Percentiles rank a stretch among this genome's conserved stretches.
Evolutionary conservation across 2,888 invertebrate genomes (phyloP).

Genomic region (Eubasilissa splendida): DNA sequence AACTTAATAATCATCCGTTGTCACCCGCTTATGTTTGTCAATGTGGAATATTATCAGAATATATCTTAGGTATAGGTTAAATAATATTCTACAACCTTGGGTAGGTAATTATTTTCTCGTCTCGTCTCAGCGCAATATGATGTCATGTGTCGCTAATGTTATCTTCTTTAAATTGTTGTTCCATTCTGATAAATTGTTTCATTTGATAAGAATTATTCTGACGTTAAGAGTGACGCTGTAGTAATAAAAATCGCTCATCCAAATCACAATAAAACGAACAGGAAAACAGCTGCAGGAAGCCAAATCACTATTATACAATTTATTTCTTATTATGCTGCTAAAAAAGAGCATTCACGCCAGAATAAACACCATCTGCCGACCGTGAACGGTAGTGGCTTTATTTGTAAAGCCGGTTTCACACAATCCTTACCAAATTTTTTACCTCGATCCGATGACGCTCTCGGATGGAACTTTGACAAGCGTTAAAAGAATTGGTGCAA

Average conservation of each 20-base stretch:
- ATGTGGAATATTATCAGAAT: too few relatives aligned
- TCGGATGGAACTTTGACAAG: slow-evolving; percentile 28
- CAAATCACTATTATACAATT: slow-evolving; percentile 32
- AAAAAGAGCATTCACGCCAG: slow-evolving; percentile 38
- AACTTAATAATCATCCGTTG: too few relatives aligned
- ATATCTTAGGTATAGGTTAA: too few relatives aligned
- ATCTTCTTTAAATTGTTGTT: too few relatives aligned
- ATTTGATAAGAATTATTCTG: too few relatives aligned
- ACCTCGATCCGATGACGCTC: slow-evolving; percentile 13
- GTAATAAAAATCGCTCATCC: slow-evolving; percentile 10
- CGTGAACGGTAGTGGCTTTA: slow-evolving; percentile 21
- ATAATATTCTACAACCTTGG: too few relatives aligned
- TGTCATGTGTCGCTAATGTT: too few relatives aligned
- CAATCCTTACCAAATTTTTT: slow-evolving; percentile 16
- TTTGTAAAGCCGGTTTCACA: slow-evolving; percentile 32
- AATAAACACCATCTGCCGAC: slow-evolving; percentile 33
- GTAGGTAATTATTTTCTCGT: too few relatives aligned
- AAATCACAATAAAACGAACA: slow-evolving; percentile 2
- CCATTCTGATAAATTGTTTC: too few relatives aligned
- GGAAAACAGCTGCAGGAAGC: slow-evolving; percentile 18
- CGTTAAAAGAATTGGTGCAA: slow-evolving; percentile 43
- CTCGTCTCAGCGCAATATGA: too few relatives aligned
- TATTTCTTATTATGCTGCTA: slow-evolving; percentile 13
- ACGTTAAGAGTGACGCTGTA: too few relatives aligned
- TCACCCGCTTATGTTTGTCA: too few relatives aligned